phyloP scores from a whole-genome alignment of 2,888 invertebrate genomes.

The Trachelus troglodyta region DNA sequence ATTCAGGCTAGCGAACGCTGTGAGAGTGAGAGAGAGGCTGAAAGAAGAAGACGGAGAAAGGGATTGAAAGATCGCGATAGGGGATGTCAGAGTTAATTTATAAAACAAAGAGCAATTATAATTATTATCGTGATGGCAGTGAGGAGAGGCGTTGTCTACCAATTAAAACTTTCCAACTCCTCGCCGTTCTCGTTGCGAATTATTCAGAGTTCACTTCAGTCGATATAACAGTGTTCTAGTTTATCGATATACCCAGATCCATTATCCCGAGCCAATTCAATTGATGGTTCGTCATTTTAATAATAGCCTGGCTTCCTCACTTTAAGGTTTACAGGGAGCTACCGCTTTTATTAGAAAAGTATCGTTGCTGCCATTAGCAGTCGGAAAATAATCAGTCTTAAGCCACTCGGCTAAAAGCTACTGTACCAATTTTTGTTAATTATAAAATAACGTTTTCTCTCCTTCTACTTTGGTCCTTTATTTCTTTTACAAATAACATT shows the following conservation, averaged over 20 bases:
- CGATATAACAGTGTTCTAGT: neutral
- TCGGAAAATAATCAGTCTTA: neutral
- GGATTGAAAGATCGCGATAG: neutral
- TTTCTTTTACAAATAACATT: neutral
- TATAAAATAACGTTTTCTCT: neutral
- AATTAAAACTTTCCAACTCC: constrained; percentile 52
- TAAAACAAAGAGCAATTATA: constrained; percentile 53
- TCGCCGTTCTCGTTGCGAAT: neutral
- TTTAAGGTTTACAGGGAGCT: neutral
- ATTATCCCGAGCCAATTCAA: neutral
- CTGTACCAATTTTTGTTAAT: neutral
- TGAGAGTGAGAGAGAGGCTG: neutral
- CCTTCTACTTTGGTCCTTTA: neutral
- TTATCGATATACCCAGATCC: neutral
- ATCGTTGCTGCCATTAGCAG: neutral
- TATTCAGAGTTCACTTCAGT: neutral
- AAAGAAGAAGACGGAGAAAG: neutral
- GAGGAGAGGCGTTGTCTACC: constrained; percentile 37
- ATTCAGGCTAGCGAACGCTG: neutral
- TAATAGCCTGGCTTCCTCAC: neutral
- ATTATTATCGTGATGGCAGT: constrained; percentile 39
- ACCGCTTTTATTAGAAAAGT: neutral
- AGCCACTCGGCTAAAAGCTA: neutral
- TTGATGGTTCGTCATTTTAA: neutral
- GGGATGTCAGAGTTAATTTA: constrained; percentile 41